Conservation (phyloP, 2,888 invertebrate genomes). For the Xestoiulus laeticollis region DNA sequence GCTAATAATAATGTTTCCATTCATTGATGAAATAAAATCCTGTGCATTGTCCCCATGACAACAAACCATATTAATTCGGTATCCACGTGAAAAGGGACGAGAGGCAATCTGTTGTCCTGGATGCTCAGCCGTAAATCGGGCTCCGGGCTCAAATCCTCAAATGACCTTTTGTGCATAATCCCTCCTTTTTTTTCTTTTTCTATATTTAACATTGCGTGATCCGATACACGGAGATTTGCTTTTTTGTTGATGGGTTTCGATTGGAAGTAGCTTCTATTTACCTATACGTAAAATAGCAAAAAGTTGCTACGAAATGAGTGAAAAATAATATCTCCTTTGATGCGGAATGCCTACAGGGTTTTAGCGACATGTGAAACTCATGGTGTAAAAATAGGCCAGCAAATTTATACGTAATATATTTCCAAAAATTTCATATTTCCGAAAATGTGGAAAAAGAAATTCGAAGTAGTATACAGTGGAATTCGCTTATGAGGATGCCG, state of each 20-base stretch:
- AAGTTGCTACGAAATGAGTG: not conserved
- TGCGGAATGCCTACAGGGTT: not conserved
- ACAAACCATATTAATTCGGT: slow-evolving; percentile 29
- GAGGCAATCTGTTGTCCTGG: slow-evolving; percentile 21
- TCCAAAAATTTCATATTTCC: too few species aligned
- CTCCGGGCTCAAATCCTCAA: slow-evolving; percentile 27
- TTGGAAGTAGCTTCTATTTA: not conserved
- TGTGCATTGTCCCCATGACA: slow-evolving; percentile 22
- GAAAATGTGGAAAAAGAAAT: too few species aligned
- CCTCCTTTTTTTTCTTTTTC: not conserved
- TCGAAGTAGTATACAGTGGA: too few species aligned
- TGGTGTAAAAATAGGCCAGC: too few species aligned
- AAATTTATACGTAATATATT: too few species aligned
- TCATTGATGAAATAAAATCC: slow-evolving; percentile 18
- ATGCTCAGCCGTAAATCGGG: slow-evolving; percentile 24
- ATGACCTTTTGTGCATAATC: slow-evolving; percentile 25
- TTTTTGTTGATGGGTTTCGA: not conserved
- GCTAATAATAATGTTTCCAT: slow-evolving; percentile 34
- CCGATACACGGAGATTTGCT: not conserved
- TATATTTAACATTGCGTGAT: not conserved
- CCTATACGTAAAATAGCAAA: not conserved
- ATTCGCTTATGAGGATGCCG: too few species aligned
- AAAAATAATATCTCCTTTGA: not conserved
- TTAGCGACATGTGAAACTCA: too few species aligned
- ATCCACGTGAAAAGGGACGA: slow-evolving; percentile 5